Evolutionary conservation across 2,113 vertebrate species (phyloP).

Genomic region (Oreocharis arfaki): DNA sequence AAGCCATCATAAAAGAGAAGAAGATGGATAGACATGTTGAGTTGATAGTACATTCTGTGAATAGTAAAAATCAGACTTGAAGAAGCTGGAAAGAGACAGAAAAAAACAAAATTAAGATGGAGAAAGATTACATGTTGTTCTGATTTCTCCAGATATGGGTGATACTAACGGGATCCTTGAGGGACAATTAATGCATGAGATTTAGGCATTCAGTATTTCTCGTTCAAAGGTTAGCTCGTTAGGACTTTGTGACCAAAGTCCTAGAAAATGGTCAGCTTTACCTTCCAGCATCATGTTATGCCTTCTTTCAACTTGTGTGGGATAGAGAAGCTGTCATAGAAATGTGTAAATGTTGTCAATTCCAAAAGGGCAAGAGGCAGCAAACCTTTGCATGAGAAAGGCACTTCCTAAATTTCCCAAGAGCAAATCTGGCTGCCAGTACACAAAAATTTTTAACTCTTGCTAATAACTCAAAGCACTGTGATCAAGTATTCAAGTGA

Average conservation of each 20-base stretch:
- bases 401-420: not conserved
- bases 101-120: not conserved
- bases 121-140: not conserved
- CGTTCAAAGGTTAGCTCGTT: not conserved
- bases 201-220: not conserved
- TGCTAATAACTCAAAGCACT: not conserved
- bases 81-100: not conserved
- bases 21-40: not conserved
- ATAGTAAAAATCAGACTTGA: not conserved
- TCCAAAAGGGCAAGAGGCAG: not conserved
- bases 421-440: not conserved
- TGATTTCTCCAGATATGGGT: not conserved
- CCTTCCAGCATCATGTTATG: not conserved
- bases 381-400: not conserved
- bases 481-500: not conserved
- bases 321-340: not conserved
- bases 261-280: not conserved
- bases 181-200: not conserved
- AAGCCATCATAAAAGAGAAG: not conserved
- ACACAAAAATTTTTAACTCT: not conserved
- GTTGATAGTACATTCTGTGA: not conserved
- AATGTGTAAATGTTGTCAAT: not conserved
- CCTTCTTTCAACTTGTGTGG: not conserved
- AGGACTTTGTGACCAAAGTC: not conserved
- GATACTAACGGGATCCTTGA: not conserved